Evolutionary conservation across 2,888 invertebrate genomes (phyloP).

Genomic region (Drosophila kokeensis): DNA sequence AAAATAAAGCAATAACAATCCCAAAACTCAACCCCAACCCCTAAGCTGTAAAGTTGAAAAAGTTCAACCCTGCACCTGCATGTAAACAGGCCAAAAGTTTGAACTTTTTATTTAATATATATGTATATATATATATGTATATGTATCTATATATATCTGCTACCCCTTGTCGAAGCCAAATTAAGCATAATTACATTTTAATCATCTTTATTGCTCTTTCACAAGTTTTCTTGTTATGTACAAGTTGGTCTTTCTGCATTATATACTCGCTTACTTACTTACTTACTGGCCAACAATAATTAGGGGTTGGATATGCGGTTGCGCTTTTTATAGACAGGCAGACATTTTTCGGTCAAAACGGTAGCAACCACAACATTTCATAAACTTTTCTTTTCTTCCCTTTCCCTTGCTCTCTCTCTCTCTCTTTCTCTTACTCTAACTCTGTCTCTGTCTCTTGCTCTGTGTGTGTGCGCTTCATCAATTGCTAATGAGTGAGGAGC

Average conservation of each 20-base stretch:
- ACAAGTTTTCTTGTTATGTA: constrained; percentile 77
- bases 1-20: neutral
- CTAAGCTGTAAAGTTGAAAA: constrained; percentile 66
- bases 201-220: constrained; percentile 83
- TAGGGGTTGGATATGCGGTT: constrained; percentile 76
- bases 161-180: constrained; percentile 62
- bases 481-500: constrained; percentile 70
- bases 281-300: constrained; percentile 60
- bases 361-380: constrained; percentile 79
- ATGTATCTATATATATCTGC: neutral
- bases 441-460: neutral
- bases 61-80: constrained; percentile 76
- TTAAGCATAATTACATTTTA: constrained; percentile 83
- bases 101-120: neutral
- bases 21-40: neutral
- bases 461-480: constrained; percentile 67
- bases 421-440: constrained; percentile 10
- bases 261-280: constrained; percentile 42
- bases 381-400: constrained; percentile 57
- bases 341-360: constrained; percentile 70
- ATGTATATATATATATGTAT: neutral
- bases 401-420: neutral
- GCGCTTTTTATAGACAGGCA: constrained; percentile 69
- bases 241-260: constrained; percentile 57
- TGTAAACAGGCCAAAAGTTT: constrained; percentile 48